These are phyloP conservation scores for Trilocha varians DNA, from an alignment of 2,888 invertebrate genomes.

Conservation along the genomic window DNA sequence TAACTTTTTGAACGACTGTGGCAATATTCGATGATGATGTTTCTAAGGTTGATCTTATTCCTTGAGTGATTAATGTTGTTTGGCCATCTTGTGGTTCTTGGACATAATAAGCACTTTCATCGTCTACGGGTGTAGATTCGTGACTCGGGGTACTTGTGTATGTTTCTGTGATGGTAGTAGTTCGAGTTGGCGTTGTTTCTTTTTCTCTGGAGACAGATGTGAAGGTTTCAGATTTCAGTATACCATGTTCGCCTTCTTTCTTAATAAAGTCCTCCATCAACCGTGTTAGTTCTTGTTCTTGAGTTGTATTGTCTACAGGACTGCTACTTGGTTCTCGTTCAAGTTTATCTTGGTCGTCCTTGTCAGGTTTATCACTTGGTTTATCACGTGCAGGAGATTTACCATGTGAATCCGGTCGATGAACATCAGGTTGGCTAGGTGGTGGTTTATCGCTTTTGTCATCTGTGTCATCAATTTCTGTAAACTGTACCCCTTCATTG, in stretches of 20 bases:
- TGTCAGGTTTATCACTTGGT: slow-evolving; percentile 12
- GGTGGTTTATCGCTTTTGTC: slow-evolving; percentile 28
- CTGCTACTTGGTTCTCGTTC: slow-evolving; percentile 9
- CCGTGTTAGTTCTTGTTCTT: slow-evolving; percentile 24
- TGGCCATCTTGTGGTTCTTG: slow-evolving; percentile 36
- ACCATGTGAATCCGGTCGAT: slow-evolving; percentile 11
- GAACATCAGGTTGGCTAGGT: slow-evolving; percentile 20
- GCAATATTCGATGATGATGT: slow-evolving; percentile 44
- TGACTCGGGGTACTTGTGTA: slow-evolving; percentile 22
- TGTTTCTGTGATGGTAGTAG: slow-evolving; percentile 24
- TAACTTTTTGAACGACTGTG: slow-evolving; percentile 84
- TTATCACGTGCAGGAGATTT: slow-evolving; percentile 12
- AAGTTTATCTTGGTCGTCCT: slow-evolving; percentile 11
- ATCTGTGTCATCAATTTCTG: slow-evolving; percentile 36
- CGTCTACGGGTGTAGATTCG: slow-evolving; percentile 13
- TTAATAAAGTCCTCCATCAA: slow-evolving; percentile 38
- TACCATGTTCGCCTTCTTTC: slow-evolving; percentile 29
- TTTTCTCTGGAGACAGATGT: slow-evolving; percentile 11
- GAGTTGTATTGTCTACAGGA: slow-evolving; percentile 13
- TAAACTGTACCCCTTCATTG: slow-evolving; percentile 61
- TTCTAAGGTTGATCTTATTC: slow-evolving; percentile 31
- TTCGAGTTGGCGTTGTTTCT: slow-evolving; percentile 2
- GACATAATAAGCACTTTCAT: slow-evolving; percentile 27
- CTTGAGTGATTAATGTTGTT: slow-evolving; percentile 22
- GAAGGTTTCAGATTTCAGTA: slow-evolving; percentile 10